Percentiles rank a stretch among this genome's conserved stretches.
phyloP scores from a whole-genome alignment of 2,888 invertebrate species.

The Tiliacea aurago region DNA sequence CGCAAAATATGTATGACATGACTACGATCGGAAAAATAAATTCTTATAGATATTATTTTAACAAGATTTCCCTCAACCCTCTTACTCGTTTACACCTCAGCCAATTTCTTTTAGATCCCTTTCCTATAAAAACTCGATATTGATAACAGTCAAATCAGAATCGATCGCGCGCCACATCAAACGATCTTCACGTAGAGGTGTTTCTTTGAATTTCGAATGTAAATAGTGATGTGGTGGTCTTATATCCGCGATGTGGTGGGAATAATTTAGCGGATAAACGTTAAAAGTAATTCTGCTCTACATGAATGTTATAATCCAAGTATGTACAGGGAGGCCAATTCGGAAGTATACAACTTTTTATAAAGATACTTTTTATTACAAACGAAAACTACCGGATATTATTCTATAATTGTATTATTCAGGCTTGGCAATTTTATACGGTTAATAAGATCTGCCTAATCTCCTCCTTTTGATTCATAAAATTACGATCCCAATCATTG shows the following conservation, averaged over 20 bases:
- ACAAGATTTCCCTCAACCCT: conserved; percentile 32
- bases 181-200: conserved; percentile 54
- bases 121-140: conserved; percentile 41
- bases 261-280: background rate
- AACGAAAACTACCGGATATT: too few relatives aligned
- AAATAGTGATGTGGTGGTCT: conserved; percentile 47
- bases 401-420: too few relatives aligned
- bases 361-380: too few relatives aligned
- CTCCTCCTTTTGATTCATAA: too few relatives aligned
- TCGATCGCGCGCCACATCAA: conserved; percentile 55
- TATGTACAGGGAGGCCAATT: too few relatives aligned
- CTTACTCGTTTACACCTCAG: conserved; percentile 35
- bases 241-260: background rate
- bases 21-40: conserved; percentile 23
- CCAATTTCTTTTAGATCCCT: conserved; percentile 46
- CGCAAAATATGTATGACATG: conserved; percentile 30
- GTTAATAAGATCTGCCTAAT: too few relatives aligned
- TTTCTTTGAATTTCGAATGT: conserved; percentile 48
- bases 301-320: background rate
- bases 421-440: too few relatives aligned
- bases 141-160: conserved; percentile 55
- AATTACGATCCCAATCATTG: too few relatives aligned
- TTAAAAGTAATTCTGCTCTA: background rate
- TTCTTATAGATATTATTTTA: conserved; percentile 36
- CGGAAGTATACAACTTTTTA: too few relatives aligned